Evolutionary conservation across 2,888 invertebrate genomes (phyloP).

Genomic region (Patella caerulea): DNA sequence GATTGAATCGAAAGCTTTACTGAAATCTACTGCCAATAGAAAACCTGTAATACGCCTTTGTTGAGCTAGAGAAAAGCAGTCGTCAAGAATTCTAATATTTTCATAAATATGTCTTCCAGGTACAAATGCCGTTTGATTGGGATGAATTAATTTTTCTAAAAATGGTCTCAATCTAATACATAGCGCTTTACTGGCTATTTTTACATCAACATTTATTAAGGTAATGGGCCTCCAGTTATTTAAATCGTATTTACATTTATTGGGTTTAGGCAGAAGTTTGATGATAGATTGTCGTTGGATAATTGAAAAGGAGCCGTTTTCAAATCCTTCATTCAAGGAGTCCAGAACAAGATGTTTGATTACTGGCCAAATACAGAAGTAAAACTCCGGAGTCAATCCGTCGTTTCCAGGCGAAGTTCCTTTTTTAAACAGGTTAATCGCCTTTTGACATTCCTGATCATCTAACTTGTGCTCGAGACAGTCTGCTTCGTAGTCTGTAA

Average conservation of each 20-base stretch:
- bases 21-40: too few relatives aligned
- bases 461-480: neutral
- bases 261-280: neutral
- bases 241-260: neutral
- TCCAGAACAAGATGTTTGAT: neutral
- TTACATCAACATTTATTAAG: slow-evolving; percentile 1
- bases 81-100: too few relatives aligned
- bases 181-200: neutral
- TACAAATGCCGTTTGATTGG: too few relatives aligned
- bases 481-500: neutral
- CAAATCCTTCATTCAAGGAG: neutral
- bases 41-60: too few relatives aligned
- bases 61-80: too few relatives aligned
- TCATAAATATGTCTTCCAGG: too few relatives aligned
- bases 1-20: too few relatives aligned
- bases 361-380: neutral
- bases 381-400: neutral
- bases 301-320: neutral
- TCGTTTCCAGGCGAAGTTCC: neutral
- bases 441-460: neutral
- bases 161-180: neutral
- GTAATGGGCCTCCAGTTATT: neutral
- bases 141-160: neutral
- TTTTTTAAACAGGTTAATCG: neutral
- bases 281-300: neutral